These are phyloP conservation scores for Coregonus clupeaformis DNA, from an alignment of 2,113 vertebrate species.

Conservation along the genomic window DNA sequence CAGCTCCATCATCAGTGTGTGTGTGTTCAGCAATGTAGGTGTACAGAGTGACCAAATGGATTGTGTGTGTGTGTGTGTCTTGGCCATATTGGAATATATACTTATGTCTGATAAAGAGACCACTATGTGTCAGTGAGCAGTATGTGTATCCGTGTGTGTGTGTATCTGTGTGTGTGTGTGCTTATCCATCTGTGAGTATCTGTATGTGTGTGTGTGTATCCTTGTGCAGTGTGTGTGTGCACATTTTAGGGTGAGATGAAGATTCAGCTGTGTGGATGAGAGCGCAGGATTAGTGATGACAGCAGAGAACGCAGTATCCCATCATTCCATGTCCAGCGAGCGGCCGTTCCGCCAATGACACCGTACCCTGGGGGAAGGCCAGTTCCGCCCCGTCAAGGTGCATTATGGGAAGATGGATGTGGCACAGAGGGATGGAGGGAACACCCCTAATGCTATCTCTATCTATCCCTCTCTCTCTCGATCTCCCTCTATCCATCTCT, in stretches of 20 bases:
- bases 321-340: constrained; percentile 70
- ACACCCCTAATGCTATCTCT: constrained; percentile 49
- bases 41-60: constrained; percentile 34
- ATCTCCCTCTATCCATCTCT: background rate
- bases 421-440: constrained; percentile 27
- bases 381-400: constrained; percentile 59
- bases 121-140: constrained; percentile 9
- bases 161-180: too few relatives aligned
- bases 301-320: constrained; percentile 59
- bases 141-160: too few relatives aligned
- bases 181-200: background rate
- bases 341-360: constrained; percentile 50
- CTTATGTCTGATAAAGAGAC: background rate
- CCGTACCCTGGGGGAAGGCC: constrained; percentile 47
- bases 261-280: constrained; percentile 67
- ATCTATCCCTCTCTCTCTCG: background rate
- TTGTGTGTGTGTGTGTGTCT: background rate
- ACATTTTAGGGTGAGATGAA: constrained; percentile 36
- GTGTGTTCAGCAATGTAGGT: constrained; percentile 60
- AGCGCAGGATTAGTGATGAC: constrained; percentile 69
- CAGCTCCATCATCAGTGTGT: too few relatives aligned
- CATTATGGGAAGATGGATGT: constrained; percentile 68
- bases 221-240: constrained; percentile 5
- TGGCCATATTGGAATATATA: background rate
- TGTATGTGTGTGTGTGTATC: constrained; percentile 14